These are phyloP conservation scores for Rachycentron canadum DNA, from an alignment of 2,797 vertebrate species.

Conservation along the genomic window DNA sequence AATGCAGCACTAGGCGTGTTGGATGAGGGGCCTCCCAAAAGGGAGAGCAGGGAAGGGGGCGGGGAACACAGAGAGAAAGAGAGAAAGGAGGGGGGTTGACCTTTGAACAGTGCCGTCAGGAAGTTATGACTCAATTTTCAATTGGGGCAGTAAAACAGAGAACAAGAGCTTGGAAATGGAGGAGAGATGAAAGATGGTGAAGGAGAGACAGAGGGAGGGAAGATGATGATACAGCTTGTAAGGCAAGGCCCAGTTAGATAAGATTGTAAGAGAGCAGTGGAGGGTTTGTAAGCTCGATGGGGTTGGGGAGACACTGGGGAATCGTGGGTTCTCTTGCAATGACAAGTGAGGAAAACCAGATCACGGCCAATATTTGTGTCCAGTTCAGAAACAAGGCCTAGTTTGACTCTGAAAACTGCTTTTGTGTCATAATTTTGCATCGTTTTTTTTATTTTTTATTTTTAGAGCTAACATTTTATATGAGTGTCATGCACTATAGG, in stretches of 20 bases:
- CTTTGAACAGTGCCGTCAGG: constrained; percentile 82
- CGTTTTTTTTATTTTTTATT: no score
- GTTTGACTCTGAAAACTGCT: constrained; percentile 1
- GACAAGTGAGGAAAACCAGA: constrained; percentile 54
- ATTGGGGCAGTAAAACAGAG: constrained; percentile 63
- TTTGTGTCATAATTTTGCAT: neutral
- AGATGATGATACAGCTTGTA: constrained; percentile 36
- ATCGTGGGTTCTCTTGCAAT: constrained; percentile 25
- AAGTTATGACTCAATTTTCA: constrained; percentile 86
- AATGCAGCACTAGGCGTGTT: constrained; percentile 80
- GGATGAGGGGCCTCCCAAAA: constrained; percentile 81
- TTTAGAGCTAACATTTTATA: constrained; percentile 2
- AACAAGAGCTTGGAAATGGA: constrained; percentile 34
- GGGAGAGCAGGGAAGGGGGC: constrained; percentile 72
- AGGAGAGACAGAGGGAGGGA: constrained; percentile 3
- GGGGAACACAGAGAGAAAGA: constrained; percentile 45
- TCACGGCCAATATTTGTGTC: constrained; percentile 16
- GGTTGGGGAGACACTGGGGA: constrained; percentile 30
- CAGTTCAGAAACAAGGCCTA: constrained; percentile 11
- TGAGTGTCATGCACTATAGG: constrained; percentile 27
- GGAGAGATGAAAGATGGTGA: constrained; percentile 41
- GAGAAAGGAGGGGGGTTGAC: constrained; percentile 68
- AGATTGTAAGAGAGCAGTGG: constrained; percentile 52
- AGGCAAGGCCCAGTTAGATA: constrained; percentile 44
- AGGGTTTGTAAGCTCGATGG: constrained; percentile 33